phyloP scores from a whole-genome alignment of 2,113 vertebrate genomes.

The Thamnaconus septentrionalis region DNA sequence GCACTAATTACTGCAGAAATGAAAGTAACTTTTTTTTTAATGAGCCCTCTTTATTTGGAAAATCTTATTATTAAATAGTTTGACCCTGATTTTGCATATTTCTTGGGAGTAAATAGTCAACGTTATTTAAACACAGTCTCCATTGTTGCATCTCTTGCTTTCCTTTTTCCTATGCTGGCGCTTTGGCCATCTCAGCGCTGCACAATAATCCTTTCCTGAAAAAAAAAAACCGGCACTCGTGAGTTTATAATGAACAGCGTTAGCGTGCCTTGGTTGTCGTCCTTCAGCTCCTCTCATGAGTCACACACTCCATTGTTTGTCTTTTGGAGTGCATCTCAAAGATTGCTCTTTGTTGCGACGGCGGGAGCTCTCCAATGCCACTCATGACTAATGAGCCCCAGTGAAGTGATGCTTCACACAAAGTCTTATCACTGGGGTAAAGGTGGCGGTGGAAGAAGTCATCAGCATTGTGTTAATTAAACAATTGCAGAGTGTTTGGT shows the following conservation, averaged over 20 bases:
- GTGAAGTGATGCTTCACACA: slow-evolving; percentile 27
- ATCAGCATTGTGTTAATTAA: not conserved
- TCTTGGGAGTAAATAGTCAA: no score
- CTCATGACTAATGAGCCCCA: slow-evolving; percentile 19
- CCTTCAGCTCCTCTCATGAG: slow-evolving; percentile 27
- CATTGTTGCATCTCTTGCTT: no score
- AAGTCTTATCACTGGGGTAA: slow-evolving; percentile 13
- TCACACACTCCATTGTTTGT: slow-evolving; percentile 15
- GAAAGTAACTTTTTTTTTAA: no score
- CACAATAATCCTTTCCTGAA: no score
- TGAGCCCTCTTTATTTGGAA: no score
- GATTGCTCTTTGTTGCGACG: slow-evolving; percentile 5
- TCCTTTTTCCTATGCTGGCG: no score
- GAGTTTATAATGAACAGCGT: not conserved
- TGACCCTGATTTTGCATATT: no score
- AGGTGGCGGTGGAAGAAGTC: slow-evolving; percentile 6
- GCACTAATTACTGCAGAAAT: no score
- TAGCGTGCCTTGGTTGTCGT: slow-evolving; percentile 7
- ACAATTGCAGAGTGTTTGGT: not conserved
- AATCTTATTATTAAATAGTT: no score
- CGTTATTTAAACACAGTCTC: no score
- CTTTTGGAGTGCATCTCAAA: slow-evolving; percentile 24
- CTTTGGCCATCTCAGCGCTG: no score
- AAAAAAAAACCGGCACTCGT: not conserved
- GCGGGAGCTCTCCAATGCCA: slow-evolving; percentile 11